Evolutionary conservation across 2,888 invertebrate species (phyloP).

Genomic region (Cylloceria caligata): DNA sequence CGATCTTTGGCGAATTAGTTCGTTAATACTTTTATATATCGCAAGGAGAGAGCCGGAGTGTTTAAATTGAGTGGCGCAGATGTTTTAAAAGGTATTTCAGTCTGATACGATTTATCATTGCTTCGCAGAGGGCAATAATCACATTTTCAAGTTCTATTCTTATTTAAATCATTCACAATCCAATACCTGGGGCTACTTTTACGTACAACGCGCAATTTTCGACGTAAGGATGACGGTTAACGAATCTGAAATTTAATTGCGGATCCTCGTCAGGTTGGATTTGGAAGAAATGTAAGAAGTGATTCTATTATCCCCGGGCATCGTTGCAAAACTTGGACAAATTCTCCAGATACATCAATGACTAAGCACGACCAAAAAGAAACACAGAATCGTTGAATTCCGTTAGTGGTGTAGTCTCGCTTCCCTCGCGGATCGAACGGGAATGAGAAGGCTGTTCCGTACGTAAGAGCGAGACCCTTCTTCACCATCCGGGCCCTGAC

Average conservation of each 20-base stretch:
- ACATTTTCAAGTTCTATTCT: not conserved
- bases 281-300: not conserved
- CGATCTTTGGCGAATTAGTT: not conserved
- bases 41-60: too few relatives aligned
- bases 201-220: too few relatives aligned
- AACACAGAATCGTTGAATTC: slow-evolving; percentile 14
- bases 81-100: not conserved
- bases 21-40: too few relatives aligned
- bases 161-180: not conserved
- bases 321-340: not conserved
- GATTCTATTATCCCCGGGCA: not conserved
- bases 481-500: slow-evolving; percentile 13
- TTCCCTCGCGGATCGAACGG: slow-evolving; percentile 6
- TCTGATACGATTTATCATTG: not conserved
- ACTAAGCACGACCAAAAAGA: not conserved
- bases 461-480: slow-evolving; percentile 4
- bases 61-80: too few relatives aligned
- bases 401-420: not conserved
- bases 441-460: slow-evolving; percentile 16
- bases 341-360: not conserved
- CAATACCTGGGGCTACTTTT: not conserved
- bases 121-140: not conserved
- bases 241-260: not conserved
- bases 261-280: not conserved
- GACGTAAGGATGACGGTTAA: too few relatives aligned